Base-by-base conservation (phyloP, 2,797 vertebrate species). In the Paratrypauchen microcephalus region DNA sequence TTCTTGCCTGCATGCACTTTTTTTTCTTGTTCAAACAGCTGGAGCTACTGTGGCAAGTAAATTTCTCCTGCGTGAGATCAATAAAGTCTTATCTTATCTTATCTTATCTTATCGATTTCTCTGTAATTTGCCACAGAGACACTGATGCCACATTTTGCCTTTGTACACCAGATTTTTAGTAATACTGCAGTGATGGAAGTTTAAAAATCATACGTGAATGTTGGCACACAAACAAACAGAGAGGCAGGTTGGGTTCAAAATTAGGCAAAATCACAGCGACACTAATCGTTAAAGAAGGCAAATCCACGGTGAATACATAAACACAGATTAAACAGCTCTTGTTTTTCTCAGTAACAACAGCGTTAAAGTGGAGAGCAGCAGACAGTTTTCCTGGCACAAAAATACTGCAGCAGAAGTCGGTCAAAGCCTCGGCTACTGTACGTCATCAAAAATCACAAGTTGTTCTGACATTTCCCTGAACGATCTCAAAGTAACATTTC, bases 291-390 rank as follows among this genome's bases (percentile, higher is more conserved):
- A 73, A n/a, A n/a, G 70, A 91, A 92, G 90, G 90, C 90, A 91
- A 89, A 86, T 74, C 78, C 74, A 82, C 39, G 90, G 89, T 89
- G 84, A 89, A 83, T 71, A 84, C 75, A 88, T 77, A 75, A 74
- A 83, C 83, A 86, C 65, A 78, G 73, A 85, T 80, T 80, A 30
- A 82, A 80, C 63, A 76, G 70, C 64, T 83, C 70, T 71, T 67
- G 45, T 19, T 54, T 65, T 74, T 66, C 5, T n/a, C 16, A 59
- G 54, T 26, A 75, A 77, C 75, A 23, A 52, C 16, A 41, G 59
- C 74, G 69, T 73, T 13, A 65, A n/a, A 30, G 24, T n/a, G 47
- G 54, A 80, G 61, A 58, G 39, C 9, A 61, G 73, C 21, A 28
- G 64, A 81, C 65, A 70, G 18, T n/a, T 65, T 47, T 28, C 21